Evolutionary conservation across 1,140 invertebrate genomes (phyloP), one percentile per base, ranked within the genome.

Genomic region (Trypoxylus dichotomus): DNA sequence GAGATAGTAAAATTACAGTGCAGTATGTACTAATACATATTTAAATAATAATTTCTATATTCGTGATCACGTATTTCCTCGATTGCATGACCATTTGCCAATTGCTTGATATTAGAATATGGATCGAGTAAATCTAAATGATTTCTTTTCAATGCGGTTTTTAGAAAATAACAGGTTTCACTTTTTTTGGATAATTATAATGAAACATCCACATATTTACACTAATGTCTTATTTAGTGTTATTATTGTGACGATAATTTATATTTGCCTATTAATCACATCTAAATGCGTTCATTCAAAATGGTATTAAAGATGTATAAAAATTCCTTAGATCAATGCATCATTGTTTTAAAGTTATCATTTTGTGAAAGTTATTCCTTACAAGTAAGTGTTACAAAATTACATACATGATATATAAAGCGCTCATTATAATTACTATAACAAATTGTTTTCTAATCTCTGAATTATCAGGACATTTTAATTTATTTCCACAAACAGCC

Each of bases 381-480:
- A 54, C 19, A 15, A 19, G 42, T n/a, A 54, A 54, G 47, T 54
- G 47, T 54, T 54, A 54, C 47, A 54, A 54, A 54, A 54, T 54
- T 54, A 54, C 47, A 54, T 54, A 54, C 47, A 54, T 54, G 2
- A n/a, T 15, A n/a, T 15, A 54, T 54, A 54, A 54, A 54, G 47
- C 15, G 15, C 15, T n/a, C 47, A 54, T 54, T 54, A 54, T 54
- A 54, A 54, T 54, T 54, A 19, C 19, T 54, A 54, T 54, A 54
- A 54, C 47, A 54, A 54, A 54, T 54, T 54, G 47, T 54, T 54
- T 54, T 54, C 47, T 54, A 54, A 54, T 54, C 47, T 54, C 47
- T 54, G 15, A 54, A 19, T 54, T 54, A 54, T 54, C 47, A 54
- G 47, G 6, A 54, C 19, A 54, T 19, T 54, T 54, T 54, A 54